These are phyloP conservation scores for mouse (Mus musculus) DNA, from an alignment of 2,113 vertebrate species.

Conservation along the genomic window GRCm39 chr12:72351001-72351500, in stretches of 20 bases:
- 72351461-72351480: conserved; percentile 62
- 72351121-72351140: conserved; percentile 87
- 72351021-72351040: conserved; percentile 68
- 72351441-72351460: conserved; percentile 44
- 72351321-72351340: conserved; percentile 26
- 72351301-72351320: conserved; percentile 62
- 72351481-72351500: background rate
- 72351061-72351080: background rate
- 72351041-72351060: conserved; percentile 71
- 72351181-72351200: conserved; percentile 86
- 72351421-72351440: conserved; percentile 22
- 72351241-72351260: conserved; percentile 74
- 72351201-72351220: conserved; percentile 33
- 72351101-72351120: conserved; percentile 86
- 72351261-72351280: conserved; percentile 63
- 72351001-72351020: conserved; percentile 88
- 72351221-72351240: conserved; percentile 58
- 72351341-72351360: conserved; percentile 57
- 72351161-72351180: conserved; percentile 88
- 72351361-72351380: conserved; percentile 48
- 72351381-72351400: conserved; percentile 63
- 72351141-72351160: conserved; percentile 88
- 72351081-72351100: conserved; percentile 77
- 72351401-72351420: conserved; percentile 56
- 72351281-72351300: conserved; percentile 66